phyloP scores from a whole-genome alignment of 2,113 vertebrate genomes.

The Tichodroma muraria region DNA sequence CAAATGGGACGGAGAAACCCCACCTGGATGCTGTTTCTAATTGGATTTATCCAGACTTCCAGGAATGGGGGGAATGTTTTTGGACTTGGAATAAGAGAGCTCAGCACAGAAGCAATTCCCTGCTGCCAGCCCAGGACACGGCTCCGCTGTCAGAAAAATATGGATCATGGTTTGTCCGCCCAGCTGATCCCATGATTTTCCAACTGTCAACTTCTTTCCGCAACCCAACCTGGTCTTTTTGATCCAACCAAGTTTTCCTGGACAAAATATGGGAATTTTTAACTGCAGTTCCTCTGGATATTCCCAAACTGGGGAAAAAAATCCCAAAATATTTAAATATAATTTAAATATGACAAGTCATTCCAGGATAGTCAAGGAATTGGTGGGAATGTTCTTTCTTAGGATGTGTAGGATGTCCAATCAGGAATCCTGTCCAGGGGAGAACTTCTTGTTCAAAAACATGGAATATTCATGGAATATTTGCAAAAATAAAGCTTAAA shows the following conservation, averaged over 20 bases:
- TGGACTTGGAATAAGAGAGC: neutral
- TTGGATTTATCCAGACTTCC: neutral
- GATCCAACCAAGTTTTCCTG: neutral
- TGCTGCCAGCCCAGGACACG: neutral
- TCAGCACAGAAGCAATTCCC: neutral
- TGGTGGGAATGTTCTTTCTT: neutral
- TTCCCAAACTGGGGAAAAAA: neutral
- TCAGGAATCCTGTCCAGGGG: neutral
- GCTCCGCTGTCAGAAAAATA: neutral
- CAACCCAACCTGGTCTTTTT: neutral
- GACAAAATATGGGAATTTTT: neutral
- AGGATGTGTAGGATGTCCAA: neutral
- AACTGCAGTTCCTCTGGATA: neutral
- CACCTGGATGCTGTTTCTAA: neutral
- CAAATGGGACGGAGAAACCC: neutral
- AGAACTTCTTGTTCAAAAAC: neutral
- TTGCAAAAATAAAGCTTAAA: neutral
- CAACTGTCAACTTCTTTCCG: neutral
- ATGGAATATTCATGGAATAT: neutral
- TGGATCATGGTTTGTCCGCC: neutral
- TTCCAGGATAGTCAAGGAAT: neutral
- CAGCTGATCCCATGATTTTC: neutral
- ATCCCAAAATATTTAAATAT: neutral
- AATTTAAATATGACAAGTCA: neutral
- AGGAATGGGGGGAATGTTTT: neutral